Percentiles rank a stretch among this genome's conserved stretches.
Conservation (phyloP, 1,140 invertebrate species). For the Neodiprion virginianus region DNA sequence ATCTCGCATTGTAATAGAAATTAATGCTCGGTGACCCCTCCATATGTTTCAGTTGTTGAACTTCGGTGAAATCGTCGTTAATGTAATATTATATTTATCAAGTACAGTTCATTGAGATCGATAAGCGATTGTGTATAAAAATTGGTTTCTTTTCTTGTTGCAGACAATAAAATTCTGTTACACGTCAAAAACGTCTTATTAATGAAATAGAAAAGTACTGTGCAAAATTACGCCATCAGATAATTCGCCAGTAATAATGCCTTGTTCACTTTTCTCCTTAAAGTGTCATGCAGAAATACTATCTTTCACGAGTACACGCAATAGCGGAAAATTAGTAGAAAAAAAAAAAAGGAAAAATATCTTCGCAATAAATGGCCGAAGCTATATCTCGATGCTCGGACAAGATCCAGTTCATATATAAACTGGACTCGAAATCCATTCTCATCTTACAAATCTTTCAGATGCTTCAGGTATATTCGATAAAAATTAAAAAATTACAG, state of each 20-base stretch:
- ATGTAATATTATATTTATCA: too few species aligned
- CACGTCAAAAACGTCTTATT: slow-evolving; percentile 12
- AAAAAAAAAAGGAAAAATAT: slow-evolving; percentile 27
- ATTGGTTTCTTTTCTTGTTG: slow-evolving; percentile 27
- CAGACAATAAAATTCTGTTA: slow-evolving; percentile 55
- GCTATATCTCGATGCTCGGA: background rate
- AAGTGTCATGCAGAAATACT: slow-evolving; percentile 32
- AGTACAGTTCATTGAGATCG: too few species aligned
- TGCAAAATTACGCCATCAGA: background rate
- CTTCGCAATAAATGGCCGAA: slow-evolving; percentile 1
- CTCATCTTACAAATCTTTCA: background rate
- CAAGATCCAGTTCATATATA: background rate
- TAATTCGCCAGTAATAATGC: background rate
- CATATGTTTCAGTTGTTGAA: slow-evolving; percentile 40
- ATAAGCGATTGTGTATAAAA: too few species aligned
- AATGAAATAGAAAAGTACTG: background rate
- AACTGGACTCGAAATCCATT: background rate
- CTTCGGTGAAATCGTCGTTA: too few species aligned
- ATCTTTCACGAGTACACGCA: slow-evolving; percentile 13
- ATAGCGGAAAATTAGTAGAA: slow-evolving; percentile 13
- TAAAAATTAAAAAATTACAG: background rate
- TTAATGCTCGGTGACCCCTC: slow-evolving; percentile 45
- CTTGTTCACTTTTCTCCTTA: background rate
- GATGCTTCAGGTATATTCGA: background rate
- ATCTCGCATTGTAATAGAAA: background rate